Evolutionary conservation across 2,113 vertebrate species (phyloP), one percentile per base, ranked within the genome.

Genomic region (Calcarius ornatus): DNA sequence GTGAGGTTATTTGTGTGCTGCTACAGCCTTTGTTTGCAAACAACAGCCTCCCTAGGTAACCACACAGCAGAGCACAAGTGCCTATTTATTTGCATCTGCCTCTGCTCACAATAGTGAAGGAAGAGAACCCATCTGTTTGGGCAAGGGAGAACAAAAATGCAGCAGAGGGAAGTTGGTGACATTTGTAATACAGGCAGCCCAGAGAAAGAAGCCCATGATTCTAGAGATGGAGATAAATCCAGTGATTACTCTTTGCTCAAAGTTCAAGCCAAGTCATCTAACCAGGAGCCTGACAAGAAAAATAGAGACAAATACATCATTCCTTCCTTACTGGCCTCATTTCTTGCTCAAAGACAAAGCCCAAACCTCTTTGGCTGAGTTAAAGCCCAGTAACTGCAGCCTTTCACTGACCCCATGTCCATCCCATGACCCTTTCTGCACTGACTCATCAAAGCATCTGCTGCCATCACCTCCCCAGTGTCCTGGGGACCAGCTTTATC

Each of bases 41-140:
- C 73, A 94, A 35, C 40, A 6, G 81, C 90, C 91, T 96, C 81
- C 90, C 93, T 60, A 94, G 83, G 94, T 96, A 92, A 96, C 86
- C 83, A 84, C 69, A 91, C 59, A 76, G 56, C 81, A 28, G n/a
- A 93, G 56, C 54, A 71, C 53, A 76, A 94, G 33, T 63, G 72
- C 64, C 85, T 82, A n/a, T 85, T 94, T 81, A 77, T 91, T 88
- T 90, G 71, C 51, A 33, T 76, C 81, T 87, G 91, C 59, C 60
- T 88, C 53, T 2, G 4, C 33, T 86, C 38, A 51, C 63, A 86
- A 54, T 6, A 90, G 81, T 35, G 30, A 70, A 73, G 81, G 78
- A 88, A 95, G 38, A 18, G 75, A 90, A 91, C 37, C n/a, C 73
- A 71, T 72, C 84, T 92, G 78, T 54, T 81, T 53, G 48, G 66